Base-by-base conservation (phyloP, 2,113 vertebrate species). In the Cynopterus brachyotis region DNA sequence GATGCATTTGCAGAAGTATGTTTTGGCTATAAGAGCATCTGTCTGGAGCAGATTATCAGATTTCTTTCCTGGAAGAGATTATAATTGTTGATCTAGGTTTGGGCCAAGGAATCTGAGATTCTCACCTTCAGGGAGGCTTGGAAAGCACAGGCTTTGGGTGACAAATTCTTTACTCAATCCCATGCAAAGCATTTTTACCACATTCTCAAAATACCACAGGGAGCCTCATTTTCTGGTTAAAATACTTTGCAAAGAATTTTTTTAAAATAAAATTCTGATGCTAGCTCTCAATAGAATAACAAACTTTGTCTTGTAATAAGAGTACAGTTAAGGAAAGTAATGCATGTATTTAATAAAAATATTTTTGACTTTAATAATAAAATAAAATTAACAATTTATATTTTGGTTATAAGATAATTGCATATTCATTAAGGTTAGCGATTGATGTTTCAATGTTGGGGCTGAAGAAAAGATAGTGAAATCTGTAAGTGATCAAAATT, bases 241-340 rank as follows among this genome's bases (percentile, higher is more conserved):
- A 75, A 67, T 75, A 60, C 11, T 95, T 84, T 80, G 50, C 53
- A 88, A 91, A 82, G 85, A 42, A 84, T 82, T 24, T 81, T 82
- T 82, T 30, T 84, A 26, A 6, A 28, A 72, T 92, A 85, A 67
- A 50, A 92, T 60, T 76, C 37, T 72, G 22, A 55, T 93, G 62
- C 30, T 83, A 60, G 35, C 13, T 88, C 30, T 95, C 32, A 88
- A 57, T 53, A 93, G 35, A 95, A 85, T 80, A 66, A 64, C 64
- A 86, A 16, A 75, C 16, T 35, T 92, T 72, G 75, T 69, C 9
- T 84, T 90, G 3, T 45, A 90, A n/a, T 32, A 47, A 95, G 47
- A 91, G 13, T 64, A 62, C 10, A 93, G 57, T 47, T 69, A 59
- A 40, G 53, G 59, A 84, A 80, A 82, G 30, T 57, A 57, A 59